Evolutionary conservation across 2,888 invertebrate genomes (phyloP).

Genomic region (Stenolophus ochropezus): DNA sequence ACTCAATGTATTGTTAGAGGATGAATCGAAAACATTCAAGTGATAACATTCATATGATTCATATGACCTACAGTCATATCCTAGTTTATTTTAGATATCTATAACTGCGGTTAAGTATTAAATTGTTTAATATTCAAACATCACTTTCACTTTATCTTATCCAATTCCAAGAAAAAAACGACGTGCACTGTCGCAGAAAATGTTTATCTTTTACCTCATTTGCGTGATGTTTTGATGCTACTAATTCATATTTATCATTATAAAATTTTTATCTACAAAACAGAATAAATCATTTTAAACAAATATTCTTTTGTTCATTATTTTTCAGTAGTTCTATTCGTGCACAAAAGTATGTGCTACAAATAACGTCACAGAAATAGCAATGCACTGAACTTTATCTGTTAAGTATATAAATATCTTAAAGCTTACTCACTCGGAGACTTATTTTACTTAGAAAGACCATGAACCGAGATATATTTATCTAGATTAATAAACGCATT

Average conservation of each 20-base stretch:
- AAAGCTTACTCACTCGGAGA: conserved; percentile 7
- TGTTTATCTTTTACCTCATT: neutral
- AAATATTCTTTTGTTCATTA: neutral
- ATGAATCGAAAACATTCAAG: too few relatives aligned
- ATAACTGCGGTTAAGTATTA: too few relatives aligned
- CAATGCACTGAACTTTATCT: conserved; percentile 28
- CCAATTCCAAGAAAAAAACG: too few relatives aligned
- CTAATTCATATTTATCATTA: neutral
- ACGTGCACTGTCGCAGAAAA: too few relatives aligned
- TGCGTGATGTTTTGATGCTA: neutral
- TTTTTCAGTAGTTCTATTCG: neutral
- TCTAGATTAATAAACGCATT: neutral
- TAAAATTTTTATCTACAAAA: neutral
- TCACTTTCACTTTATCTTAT: too few relatives aligned
- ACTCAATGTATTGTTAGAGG: too few relatives aligned
- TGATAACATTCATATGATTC: too few relatives aligned
- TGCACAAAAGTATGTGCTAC: neutral
- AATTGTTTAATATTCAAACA: too few relatives aligned
- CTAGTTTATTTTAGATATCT: too few relatives aligned
- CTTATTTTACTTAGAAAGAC: neutral
- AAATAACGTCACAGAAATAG: conserved; percentile 13
- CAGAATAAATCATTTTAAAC: neutral
- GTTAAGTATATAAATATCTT: conserved; percentile 32
- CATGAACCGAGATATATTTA: neutral
- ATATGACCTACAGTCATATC: too few relatives aligned